Conservation (phyloP, 2,113 vertebrate genomes). For the Choloepus hoffmanni region DNA sequence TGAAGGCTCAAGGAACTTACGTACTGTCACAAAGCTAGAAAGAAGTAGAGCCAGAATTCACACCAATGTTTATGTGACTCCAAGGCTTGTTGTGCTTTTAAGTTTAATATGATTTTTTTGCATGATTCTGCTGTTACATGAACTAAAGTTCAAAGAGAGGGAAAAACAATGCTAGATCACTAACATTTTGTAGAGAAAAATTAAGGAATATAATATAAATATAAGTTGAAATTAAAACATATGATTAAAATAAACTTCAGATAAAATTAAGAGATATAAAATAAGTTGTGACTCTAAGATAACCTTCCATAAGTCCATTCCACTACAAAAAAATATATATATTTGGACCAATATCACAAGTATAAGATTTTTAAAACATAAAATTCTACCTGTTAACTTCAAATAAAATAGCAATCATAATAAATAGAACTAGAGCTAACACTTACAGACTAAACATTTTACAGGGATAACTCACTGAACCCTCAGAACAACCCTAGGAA, state of each 20-base stretch:
- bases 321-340: background rate
- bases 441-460: conserved; percentile 26
- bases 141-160: background rate
- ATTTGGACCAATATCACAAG: background rate
- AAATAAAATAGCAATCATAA: conserved; percentile 38
- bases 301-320: background rate
- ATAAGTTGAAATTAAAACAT: background rate
- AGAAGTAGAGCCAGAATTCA: background rate
- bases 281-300: background rate
- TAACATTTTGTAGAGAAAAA: background rate
- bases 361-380: background rate
- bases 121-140: background rate
- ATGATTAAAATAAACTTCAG: background rate
- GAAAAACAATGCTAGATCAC: background rate
- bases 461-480: background rate
- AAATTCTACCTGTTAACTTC: conserved; percentile 23
- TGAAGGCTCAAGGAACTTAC: background rate
- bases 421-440: background rate
- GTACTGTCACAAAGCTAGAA: background rate
- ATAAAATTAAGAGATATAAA: background rate
- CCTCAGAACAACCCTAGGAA: conserved; percentile 19
- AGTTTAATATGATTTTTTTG: background rate
- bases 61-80: background rate
- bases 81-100: background rate
- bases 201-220: background rate